Percentiles rank a stretch among this genome's conserved stretches.
phyloP scores from a whole-genome alignment of 2,888 invertebrate species.

The Scaptomyza polygonia region DNA sequence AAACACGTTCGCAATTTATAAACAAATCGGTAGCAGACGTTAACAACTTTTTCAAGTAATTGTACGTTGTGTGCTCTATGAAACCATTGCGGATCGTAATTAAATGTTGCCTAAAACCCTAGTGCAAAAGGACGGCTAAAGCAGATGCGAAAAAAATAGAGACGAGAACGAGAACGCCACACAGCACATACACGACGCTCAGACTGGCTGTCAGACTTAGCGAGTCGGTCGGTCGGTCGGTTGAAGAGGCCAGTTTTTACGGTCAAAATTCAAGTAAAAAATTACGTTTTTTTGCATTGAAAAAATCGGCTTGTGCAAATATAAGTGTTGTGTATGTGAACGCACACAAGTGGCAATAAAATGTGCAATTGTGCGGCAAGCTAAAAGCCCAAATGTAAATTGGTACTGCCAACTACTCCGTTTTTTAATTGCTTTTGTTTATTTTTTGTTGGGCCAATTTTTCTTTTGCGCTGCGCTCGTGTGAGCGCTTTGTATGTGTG shows the following conservation, averaged over 20 bases:
- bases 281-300: slow-evolving; percentile 58
- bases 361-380: slow-evolving; percentile 58
- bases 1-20: slow-evolving; percentile 44
- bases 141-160: slow-evolving; percentile 71
- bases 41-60: slow-evolving; percentile 32
- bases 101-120: slow-evolving; percentile 27
- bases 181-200: slow-evolving; percentile 74
- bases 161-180: slow-evolving; percentile 71
- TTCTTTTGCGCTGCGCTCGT: slow-evolving; percentile 73
- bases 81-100: slow-evolving; percentile 12
- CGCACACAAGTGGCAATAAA: slow-evolving; percentile 47
- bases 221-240: slow-evolving; percentile 70
- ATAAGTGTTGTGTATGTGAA: slow-evolving; percentile 42
- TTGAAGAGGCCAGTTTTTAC: slow-evolving; percentile 75
- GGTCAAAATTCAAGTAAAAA: slow-evolving; percentile 68
- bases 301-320: slow-evolving; percentile 47
- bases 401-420: slow-evolving; percentile 71
- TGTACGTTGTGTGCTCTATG: slow-evolving; percentile 4
- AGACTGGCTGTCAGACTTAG: slow-evolving; percentile 70
- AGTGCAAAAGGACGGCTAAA: slow-evolving; percentile 61
- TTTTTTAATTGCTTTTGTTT: slow-evolving; percentile 83
- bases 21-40: slow-evolving; percentile 36
- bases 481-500: slow-evolving; percentile 53
- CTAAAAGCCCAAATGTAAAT: slow-evolving; percentile 57
- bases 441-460: slow-evolving; percentile 82